Evolutionary conservation across 2,113 vertebrate genomes (phyloP), one percentile per base, ranked within the genome.

Genomic region (Tenrec ecaudatus): DNA sequence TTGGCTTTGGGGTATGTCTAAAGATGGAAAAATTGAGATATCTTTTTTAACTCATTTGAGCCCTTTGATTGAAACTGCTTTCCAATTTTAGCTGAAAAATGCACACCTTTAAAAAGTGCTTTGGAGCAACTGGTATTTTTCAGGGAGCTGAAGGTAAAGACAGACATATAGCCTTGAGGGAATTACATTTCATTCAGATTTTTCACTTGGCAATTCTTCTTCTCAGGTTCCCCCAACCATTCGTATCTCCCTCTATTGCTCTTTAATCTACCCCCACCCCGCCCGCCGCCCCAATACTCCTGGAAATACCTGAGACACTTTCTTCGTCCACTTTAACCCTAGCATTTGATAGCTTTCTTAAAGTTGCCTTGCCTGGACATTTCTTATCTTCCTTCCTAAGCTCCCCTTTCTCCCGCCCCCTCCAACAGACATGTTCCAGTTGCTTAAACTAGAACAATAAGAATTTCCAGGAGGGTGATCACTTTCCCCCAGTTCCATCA

Each of bases 61-160:
- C 0, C 16, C 71, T 87, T 62, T 91, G 53, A 77, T 58, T 84
- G 91, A 96, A 93, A 91, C 33, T 33, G 17, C 20, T 94, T 7
- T 84, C 64, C 58, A 92, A 76, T 89, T 62, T 89, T 76, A 91
- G 84, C 31, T 95, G 36, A 89, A 92, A 96, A 91, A 89, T 94
- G 27, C 22, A 89, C 11, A 53, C 25, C 89, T 93, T 85, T n/a
- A 77, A 89, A 69, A 89, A 89, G 80, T 58, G 36, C 80, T 93
- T 95, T 92, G 87, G 80, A 92, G 60, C 12, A 47, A n/a, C 9
- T 90, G 71, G n/a, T 91, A 79, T 76, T 91, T 95, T 87, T 90
- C 11, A 90, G 62, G 23, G 47, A 31, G 11, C 43, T 69, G 53
- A 22, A 40, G 31, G 6, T 89, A 57, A 93, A 68, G 68, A 87